A percentile compares a stretch with the other conserved stretches of the same genome.
Conservation (phyloP, 2,113 vertebrate genomes). For the Oreochromis aureus region DNA sequence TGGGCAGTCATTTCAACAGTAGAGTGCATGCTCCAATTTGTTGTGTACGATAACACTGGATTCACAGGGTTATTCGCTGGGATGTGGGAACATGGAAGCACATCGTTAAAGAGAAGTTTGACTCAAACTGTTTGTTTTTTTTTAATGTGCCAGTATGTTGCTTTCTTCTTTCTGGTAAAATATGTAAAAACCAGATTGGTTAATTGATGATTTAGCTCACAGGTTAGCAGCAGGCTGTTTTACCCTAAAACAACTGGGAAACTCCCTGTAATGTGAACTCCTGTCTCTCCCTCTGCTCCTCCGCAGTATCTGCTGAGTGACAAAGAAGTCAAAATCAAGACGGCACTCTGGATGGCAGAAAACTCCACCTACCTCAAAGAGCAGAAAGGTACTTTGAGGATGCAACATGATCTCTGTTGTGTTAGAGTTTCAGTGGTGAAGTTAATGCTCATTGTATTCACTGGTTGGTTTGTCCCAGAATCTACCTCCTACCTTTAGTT, state of each 20-base stretch:
- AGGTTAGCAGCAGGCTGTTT: neutral
- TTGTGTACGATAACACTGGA: neutral
- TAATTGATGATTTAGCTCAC: neutral
- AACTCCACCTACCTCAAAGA: constrained; percentile 94
- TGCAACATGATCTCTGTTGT: neutral
- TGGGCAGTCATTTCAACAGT: neutral
- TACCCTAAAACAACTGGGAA: neutral
- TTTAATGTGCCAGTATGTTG: neutral
- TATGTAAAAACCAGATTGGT: neutral
- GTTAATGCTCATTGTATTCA: neutral
- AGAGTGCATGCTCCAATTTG: neutral
- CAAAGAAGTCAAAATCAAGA: constrained; percentile 87
- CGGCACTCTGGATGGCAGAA: constrained; percentile 92
- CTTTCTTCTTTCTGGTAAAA: neutral
- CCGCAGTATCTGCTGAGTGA: constrained; percentile 91
- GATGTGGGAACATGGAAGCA: neutral
- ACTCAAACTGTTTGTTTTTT: neutral
- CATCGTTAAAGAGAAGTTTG: neutral
- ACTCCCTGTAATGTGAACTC: neutral
- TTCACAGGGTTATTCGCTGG: neutral
- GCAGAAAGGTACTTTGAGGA: constrained; percentile 79
- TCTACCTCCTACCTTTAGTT: neutral
- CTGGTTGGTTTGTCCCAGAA: neutral
- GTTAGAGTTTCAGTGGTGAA: neutral
- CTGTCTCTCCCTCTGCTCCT: neutral